Conservation (phyloP, 1,140 invertebrate species). For the Hylaeus volcanicus region DNA sequence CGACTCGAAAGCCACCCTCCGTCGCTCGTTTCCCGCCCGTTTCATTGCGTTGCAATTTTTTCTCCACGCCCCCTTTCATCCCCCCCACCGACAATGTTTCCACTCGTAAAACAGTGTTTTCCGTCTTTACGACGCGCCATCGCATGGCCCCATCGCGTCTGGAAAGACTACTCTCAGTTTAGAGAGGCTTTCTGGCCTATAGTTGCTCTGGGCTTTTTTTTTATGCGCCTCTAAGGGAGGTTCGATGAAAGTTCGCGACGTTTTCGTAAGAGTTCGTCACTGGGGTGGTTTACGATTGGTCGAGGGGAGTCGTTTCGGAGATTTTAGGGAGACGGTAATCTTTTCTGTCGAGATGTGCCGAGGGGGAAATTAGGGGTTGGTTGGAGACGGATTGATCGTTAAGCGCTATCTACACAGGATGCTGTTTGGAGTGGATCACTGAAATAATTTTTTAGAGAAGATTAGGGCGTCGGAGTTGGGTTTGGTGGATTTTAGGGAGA, state of each 20-base stretch:
- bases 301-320: too few relatives aligned
- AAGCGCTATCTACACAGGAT: too few relatives aligned
- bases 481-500: too few relatives aligned
- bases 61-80: not conserved
- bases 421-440: too few relatives aligned
- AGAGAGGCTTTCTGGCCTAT: not conserved
- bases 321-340: too few relatives aligned
- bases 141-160: not conserved
- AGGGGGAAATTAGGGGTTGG: too few relatives aligned
- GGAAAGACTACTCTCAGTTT: not conserved
- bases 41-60: slow-evolving; percentile 16
- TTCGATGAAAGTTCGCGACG: not conserved
- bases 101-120: slow-evolving; percentile 40
- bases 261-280: not conserved
- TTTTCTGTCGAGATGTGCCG: too few relatives aligned
- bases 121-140: slow-evolving; percentile 26
- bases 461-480: too few relatives aligned
- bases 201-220: not conserved
- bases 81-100: too few relatives aligned
- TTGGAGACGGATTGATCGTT: too few relatives aligned
- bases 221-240: not conserved
- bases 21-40: not conserved
- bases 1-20: not conserved
- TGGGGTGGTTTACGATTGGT: not conserved
- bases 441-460: too few relatives aligned